phyloP scores from a whole-genome alignment of 2,113 vertebrate genomes.

The Ctenodactylus gundi region DNA sequence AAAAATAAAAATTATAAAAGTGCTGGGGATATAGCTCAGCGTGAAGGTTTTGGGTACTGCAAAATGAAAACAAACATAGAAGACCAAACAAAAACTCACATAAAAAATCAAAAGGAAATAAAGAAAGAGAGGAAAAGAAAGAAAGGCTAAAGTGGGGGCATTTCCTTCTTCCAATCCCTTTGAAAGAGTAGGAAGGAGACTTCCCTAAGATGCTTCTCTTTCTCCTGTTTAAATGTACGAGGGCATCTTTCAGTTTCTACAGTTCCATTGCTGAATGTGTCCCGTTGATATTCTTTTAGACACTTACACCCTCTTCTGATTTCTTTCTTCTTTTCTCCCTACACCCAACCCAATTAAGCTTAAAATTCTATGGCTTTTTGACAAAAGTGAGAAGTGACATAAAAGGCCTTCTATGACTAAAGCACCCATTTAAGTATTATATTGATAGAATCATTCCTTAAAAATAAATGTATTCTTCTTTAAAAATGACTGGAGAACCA shows the following conservation, averaged over 20 bases:
- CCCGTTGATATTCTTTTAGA: background rate
- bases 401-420: conserved; percentile 1
- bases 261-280: background rate
- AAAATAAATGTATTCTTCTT: background rate
- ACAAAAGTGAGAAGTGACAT: background rate
- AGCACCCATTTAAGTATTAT: background rate
- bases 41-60: too few relatives aligned
- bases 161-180: background rate
- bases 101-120: too few relatives aligned
- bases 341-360: background rate
- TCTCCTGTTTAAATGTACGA: background rate
- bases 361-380: background rate
- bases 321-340: background rate
- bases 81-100: too few relatives aligned
- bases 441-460: background rate
- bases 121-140: too few relatives aligned
- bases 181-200: background rate
- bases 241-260: background rate
- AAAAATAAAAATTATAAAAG: too few relatives aligned
- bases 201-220: background rate
- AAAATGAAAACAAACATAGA: too few relatives aligned
- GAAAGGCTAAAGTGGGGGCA: background rate
- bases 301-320: background rate
- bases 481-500: background rate
- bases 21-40: too few relatives aligned